Conservation (phyloP, 2,797 vertebrate genomes). For the Lagodon rhomboides region DNA sequence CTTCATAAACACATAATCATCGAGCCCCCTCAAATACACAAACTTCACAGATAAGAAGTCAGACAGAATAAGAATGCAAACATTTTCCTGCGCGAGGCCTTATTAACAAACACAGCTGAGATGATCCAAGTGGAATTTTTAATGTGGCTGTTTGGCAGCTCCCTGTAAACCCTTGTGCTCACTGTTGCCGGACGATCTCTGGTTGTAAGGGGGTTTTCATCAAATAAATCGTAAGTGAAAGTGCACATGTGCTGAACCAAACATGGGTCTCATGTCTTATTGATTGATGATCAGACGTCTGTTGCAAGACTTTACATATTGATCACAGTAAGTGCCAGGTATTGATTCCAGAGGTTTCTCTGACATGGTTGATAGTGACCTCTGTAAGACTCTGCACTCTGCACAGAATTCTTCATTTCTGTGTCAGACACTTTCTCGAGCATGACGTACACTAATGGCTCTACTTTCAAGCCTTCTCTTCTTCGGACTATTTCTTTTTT, state of each 20-base stretch:
- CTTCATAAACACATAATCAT: neutral
- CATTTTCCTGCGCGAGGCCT: no score
- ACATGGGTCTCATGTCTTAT: constrained; percentile 12
- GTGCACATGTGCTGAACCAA: neutral
- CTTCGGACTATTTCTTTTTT: neutral
- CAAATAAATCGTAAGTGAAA: neutral
- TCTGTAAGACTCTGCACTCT: constrained; percentile 24
- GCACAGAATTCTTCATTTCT: constrained; percentile 26
- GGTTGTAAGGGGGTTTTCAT: neutral
- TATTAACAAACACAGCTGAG: neutral
- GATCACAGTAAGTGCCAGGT: constrained; percentile 55
- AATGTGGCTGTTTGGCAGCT: neutral
- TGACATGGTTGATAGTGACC: constrained; percentile 31
- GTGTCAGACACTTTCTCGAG: neutral
- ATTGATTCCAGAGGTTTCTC: constrained; percentile 45
- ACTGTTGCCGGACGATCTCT: neutral
- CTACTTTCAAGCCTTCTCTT: neutral
- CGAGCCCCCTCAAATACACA: neutral
- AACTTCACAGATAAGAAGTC: neutral
- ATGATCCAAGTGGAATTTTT: neutral
- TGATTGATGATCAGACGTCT: constrained; percentile 41
- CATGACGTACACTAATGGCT: neutral
- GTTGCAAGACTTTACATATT: constrained; percentile 47
- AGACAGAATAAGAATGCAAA: neutral
- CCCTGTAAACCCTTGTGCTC: neutral